Evolutionary conservation across 2,797 vertebrate genomes (phyloP).

Genomic region (Lacerta agilis): DNA sequence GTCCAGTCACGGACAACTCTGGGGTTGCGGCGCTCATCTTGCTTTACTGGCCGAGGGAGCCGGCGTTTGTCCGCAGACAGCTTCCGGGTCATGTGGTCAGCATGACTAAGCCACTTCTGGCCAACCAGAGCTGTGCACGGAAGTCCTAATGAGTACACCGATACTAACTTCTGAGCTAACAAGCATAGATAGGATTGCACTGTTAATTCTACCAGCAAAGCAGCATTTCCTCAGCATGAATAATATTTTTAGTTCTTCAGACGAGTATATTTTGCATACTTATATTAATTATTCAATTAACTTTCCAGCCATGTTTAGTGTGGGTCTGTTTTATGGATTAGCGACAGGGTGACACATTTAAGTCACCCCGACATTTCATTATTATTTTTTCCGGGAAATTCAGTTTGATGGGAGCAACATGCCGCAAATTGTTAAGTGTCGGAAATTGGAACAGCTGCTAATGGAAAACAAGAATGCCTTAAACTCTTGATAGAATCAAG

Average conservation of each 20-base stretch:
- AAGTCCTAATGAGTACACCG: neutral
- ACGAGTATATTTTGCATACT: constrained; percentile 52
- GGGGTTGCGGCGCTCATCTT: no score
- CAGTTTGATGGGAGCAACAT: constrained; percentile 69
- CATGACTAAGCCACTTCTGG: no score
- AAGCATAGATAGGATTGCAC: neutral
- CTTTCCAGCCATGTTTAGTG: constrained; percentile 54
- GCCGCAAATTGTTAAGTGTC: constrained; percentile 69
- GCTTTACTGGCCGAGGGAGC: no score
- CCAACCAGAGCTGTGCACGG: no score
- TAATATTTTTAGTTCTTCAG: constrained; percentile 60
- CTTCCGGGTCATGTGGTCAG: no score
- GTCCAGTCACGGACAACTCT: no score
- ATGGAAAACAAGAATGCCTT: constrained; percentile 70
- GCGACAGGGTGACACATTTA: constrained; percentile 56
- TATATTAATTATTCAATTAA: constrained; percentile 65
- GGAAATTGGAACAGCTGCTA: constrained; percentile 69
- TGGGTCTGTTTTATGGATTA: constrained; percentile 66
- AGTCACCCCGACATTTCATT: neutral
- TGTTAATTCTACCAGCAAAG: constrained; percentile 64
- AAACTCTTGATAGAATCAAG: constrained; percentile 64
- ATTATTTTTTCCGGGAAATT: constrained; percentile 40
- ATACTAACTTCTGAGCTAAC: neutral
- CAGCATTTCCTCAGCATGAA: constrained; percentile 21
- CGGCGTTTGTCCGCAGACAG: no score